A percentile compares a stretch with the other conserved stretches of the same genome.
These are phyloP conservation scores for Indicator indicator DNA, from an alignment of 2,113 vertebrate species.

Conservation along the genomic window DNA sequence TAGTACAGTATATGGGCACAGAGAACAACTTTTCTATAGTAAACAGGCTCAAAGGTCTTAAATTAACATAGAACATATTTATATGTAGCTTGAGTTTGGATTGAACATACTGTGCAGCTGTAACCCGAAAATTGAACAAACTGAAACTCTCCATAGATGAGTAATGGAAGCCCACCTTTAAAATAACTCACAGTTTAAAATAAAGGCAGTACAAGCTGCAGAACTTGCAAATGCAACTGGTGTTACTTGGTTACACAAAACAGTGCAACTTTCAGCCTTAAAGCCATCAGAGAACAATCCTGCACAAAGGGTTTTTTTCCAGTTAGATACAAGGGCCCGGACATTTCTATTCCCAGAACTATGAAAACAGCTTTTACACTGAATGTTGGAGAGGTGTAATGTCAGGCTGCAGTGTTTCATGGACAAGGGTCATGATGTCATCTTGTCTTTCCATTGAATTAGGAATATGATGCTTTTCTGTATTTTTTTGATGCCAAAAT, in stretches of 20 bases:
- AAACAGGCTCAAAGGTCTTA: conserved; percentile 6
- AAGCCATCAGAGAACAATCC: neutral
- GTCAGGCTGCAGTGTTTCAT: neutral
- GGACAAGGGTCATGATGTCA: neutral
- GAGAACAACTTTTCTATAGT: conserved; percentile 23
- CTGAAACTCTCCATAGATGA: neutral
- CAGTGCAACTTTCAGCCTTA: neutral
- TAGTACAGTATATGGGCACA: conserved; percentile 1
- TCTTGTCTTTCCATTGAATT: neutral
- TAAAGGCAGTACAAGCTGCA: neutral
- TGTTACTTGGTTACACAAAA: neutral
- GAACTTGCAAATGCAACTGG: neutral
- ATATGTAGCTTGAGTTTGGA: neutral
- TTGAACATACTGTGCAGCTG: neutral
- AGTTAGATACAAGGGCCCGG: neutral
- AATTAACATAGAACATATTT: neutral
- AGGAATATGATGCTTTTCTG: neutral
- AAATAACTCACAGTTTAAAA: neutral
- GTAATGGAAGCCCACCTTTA: neutral
- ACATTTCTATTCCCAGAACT: neutral
- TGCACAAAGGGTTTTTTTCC: neutral
- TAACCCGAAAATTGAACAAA: neutral
- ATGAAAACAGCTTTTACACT: neutral
- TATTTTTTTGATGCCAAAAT: neutral
- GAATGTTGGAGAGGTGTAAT: neutral